These are phyloP conservation scores for Chirona hameri DNA, from an alignment of 2,888 invertebrate species.

Conservation along the genomic window DNA sequence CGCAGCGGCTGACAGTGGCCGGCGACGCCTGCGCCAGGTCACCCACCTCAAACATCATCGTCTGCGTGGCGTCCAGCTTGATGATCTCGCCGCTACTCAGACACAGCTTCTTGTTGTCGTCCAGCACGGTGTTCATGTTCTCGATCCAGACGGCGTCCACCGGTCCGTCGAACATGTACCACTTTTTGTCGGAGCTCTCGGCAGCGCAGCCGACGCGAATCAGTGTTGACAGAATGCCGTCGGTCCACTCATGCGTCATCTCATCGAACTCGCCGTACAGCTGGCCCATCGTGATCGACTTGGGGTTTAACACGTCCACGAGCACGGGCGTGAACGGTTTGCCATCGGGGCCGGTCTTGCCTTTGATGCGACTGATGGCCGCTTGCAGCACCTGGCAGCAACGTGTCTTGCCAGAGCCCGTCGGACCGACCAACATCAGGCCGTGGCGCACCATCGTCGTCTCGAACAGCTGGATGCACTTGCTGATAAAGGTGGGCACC, in stretches of 20 bases:
- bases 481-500: conserved; percentile 67
- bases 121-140: conserved; percentile 87
- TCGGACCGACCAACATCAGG: conserved; percentile 88
- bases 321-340: conserved; percentile 61
- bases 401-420: conserved; percentile 82
- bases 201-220: conserved; percentile 58
- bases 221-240: conserved; percentile 65
- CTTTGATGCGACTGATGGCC: not conserved
- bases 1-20: conserved; percentile 86
- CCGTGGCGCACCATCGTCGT: conserved; percentile 93
- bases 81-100: conserved; percentile 98
- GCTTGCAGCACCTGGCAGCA: conserved; percentile 62
- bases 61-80: conserved; percentile 74
- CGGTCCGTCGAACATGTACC: conserved; percentile 93
- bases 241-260: conserved; percentile 86
- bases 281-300: conserved; percentile 87
- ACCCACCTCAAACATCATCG: conserved; percentile 88
- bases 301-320: conserved; percentile 82
- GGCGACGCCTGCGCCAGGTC: conserved; percentile 85
- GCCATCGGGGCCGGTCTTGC: conserved; percentile 61
- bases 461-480: conserved; percentile 88
- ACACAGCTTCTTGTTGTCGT: conserved; percentile 93
- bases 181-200: conserved; percentile 66
- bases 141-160: conserved; percentile 89
- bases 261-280: conserved; percentile 89